These are phyloP conservation scores for Macrocentrus cingulum DNA, from an alignment of 1,140 invertebrate genomes.

Conservation along the genomic window DNA sequence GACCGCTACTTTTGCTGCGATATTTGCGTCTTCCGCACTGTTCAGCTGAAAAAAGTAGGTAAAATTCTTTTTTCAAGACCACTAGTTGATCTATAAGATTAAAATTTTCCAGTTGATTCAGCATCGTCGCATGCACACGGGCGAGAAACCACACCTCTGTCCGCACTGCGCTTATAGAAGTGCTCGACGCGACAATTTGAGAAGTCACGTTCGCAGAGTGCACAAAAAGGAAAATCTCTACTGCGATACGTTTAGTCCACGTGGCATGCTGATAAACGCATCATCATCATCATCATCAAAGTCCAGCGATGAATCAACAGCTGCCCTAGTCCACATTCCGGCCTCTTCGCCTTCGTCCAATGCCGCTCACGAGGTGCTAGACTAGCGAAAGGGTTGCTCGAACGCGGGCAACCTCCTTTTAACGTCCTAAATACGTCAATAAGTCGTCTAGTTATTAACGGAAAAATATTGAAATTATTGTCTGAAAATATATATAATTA, in stretches of 20 bases:
- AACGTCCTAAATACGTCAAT: conserved; percentile 34
- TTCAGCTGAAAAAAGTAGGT: conserved; percentile 65
- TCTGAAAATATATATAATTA: too few species aligned
- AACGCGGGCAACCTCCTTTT: conserved; percentile 27
- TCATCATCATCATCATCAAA: conserved; percentile 36
- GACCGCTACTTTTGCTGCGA: conserved; percentile 63
- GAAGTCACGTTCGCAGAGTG: conserved; percentile 62
- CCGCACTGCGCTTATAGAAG: conserved; percentile 63
- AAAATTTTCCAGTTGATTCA: conserved; percentile 53
- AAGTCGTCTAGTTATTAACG: conserved; percentile 12
- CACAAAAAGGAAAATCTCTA: conserved; percentile 63
- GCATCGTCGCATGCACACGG: conserved; percentile 64
- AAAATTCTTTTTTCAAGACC: not conserved
- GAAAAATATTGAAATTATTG: not conserved
- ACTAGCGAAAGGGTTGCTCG: conserved; percentile 33
- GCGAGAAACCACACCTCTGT: conserved; percentile 63
- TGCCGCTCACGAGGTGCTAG: conserved; percentile 20
- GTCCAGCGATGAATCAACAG: conserved; percentile 17
- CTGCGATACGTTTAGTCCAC: conserved; percentile 61
- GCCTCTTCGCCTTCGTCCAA: conserved; percentile 41
- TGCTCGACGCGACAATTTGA: conserved; percentile 61
- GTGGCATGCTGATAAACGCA: conserved; percentile 54
- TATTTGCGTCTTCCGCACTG: conserved; percentile 62
- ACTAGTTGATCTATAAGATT: not conserved
- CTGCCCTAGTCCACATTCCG: conserved; percentile 35